Evolutionary conservation across 1,140 invertebrate genomes (phyloP).

Genomic region (Meloidogyne floridensis): DNA sequence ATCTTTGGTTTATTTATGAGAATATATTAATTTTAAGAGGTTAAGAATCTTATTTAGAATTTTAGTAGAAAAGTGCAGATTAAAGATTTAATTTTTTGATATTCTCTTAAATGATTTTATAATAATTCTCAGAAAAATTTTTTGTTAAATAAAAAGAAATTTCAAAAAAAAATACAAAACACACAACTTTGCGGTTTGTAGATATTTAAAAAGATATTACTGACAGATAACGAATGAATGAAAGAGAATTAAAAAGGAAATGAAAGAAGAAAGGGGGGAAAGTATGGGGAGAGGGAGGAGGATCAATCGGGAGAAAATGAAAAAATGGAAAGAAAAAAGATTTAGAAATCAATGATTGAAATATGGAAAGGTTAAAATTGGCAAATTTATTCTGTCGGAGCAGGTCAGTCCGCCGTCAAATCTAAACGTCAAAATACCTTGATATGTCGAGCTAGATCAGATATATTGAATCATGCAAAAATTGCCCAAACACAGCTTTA

Average conservation of each 20-base stretch:
- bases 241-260: background rate
- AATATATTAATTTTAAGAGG: no score
- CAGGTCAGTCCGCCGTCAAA: no score
- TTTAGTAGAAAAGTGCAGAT: no score
- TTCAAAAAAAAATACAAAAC: conserved; percentile 1
- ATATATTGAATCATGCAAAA: no score
- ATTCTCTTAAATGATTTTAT: background rate
- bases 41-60: no score
- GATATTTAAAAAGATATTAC: background rate
- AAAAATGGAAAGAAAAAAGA: background rate
- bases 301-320: background rate
- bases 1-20: no score
- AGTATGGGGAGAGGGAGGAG: no score
- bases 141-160: no score
- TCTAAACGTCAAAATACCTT: no score
- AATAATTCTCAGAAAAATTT: background rate
- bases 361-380: background rate
- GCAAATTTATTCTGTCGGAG: background rate
- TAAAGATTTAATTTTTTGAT: no score
- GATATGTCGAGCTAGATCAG: no score
- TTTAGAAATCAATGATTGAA: background rate
- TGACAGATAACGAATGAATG: background rate
- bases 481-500: no score
- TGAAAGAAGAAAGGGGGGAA: background rate
- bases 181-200: background rate